These are phyloP conservation scores for Mimas tiliae DNA, from an alignment of 2,888 invertebrate species.

Conservation along the genomic window DNA sequence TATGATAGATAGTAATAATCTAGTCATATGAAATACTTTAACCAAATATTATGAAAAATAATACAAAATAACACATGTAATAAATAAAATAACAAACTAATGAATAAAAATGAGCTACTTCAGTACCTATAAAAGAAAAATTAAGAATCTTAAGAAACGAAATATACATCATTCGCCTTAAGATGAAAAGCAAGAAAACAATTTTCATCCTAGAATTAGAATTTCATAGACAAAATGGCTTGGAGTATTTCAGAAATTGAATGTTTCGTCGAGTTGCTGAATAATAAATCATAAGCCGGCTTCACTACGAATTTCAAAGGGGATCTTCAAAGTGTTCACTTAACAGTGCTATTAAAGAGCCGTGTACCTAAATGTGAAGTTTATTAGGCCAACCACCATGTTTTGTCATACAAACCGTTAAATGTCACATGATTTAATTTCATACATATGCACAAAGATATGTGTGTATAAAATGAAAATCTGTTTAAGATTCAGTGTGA, in stretches of 20 bases:
- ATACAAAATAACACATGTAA: too few relatives aligned
- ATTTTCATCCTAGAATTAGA: constrained; percentile 36
- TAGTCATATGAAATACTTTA: too few relatives aligned
- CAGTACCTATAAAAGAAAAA: not conserved
- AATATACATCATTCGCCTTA: not conserved
- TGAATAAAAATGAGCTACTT: not conserved
- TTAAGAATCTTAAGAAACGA: not conserved
- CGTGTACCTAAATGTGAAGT: constrained; percentile 53
- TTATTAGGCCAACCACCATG: constrained; percentile 40
- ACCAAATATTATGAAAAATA: too few relatives aligned
- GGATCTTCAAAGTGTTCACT: constrained; percentile 68
- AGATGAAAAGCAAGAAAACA: not conserved
- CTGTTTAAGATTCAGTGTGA: too few relatives aligned
- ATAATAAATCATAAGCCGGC: constrained; percentile 71
- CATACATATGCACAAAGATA: not conserved
- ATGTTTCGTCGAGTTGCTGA: constrained; percentile 56
- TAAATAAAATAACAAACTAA: not conserved
- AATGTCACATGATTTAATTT: constrained; percentile 9
- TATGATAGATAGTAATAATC: not conserved
- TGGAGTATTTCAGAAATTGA: constrained; percentile 46
- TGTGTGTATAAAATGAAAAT: not conserved
- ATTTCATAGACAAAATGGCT: constrained; percentile 35
- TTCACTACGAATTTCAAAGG: constrained; percentile 66
- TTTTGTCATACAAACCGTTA: constrained; percentile 29
- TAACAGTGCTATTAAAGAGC: constrained; percentile 61